phyloP scores from a whole-genome alignment of 2,888 invertebrate species.

The Unio delphinus region DNA sequence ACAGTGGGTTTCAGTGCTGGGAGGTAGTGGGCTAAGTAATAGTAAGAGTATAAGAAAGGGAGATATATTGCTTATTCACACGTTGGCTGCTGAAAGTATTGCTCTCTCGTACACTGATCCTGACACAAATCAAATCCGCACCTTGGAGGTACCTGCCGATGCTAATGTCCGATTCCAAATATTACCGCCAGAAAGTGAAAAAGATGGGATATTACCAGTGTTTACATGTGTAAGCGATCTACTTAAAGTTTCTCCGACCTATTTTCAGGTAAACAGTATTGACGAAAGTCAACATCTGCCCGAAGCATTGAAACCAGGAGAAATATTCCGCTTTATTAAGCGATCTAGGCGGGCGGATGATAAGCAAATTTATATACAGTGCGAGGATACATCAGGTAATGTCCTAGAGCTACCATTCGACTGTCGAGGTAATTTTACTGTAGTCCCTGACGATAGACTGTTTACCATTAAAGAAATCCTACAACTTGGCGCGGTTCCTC shows the following conservation, averaged over 20 bases:
- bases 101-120: conserved; percentile 47
- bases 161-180: conserved; percentile 48
- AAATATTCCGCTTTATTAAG: conserved; percentile 49
- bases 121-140: conserved; percentile 36
- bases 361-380: conserved; percentile 44
- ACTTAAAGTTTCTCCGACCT: conserved; percentile 54
- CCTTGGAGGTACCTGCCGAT: conserved; percentile 47
- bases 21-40: conserved; percentile 28
- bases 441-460: conserved; percentile 40
- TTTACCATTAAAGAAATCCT: conserved; percentile 54
- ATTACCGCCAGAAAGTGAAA: conserved; percentile 39
- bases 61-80: conserved; percentile 49
- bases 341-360: conserved; percentile 34
- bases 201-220: conserved; percentile 26
- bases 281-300: conserved; percentile 60
- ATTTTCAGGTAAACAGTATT: conserved; percentile 51
- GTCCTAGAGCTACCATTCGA: conserved; percentile 41
- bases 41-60: conserved; percentile 42
- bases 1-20: conserved; percentile 45
- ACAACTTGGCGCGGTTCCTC: conserved; percentile 45
- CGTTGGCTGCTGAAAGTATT: conserved; percentile 42
- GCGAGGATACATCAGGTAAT: conserved; percentile 47
- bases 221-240: conserved; percentile 51
- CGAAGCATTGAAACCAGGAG: conserved; percentile 51
- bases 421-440: conserved; percentile 53